phyloP scores from a whole-genome alignment of 2,797 vertebrate species.

The Telmatherina bonti region DNA sequence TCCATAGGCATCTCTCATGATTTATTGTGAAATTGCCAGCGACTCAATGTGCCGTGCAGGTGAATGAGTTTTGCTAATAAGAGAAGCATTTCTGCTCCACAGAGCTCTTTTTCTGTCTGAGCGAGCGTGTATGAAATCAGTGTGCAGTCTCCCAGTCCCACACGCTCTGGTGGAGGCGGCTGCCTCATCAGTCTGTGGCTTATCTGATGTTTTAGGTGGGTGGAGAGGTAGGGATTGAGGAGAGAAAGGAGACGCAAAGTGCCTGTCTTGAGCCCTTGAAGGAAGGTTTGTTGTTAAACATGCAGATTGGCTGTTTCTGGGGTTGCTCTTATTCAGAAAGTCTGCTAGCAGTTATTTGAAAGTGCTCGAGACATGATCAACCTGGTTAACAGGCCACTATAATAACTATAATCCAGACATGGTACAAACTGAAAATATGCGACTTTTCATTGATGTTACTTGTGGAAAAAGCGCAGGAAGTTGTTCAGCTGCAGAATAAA shows the following conservation, averaged over 20 bases:
- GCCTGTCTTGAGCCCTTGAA: slow-evolving; percentile 48
- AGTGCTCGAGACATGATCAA: neutral
- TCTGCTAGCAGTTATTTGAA: neutral
- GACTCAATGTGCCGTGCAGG: slow-evolving; percentile 84
- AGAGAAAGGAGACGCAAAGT: slow-evolving; percentile 44
- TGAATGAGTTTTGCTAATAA: slow-evolving; percentile 86
- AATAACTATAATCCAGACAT: slow-evolving; percentile 7
- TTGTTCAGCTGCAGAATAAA: slow-evolving; percentile 1
- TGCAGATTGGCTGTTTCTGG: slow-evolving; percentile 30
- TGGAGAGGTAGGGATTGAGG: slow-evolving; percentile 63
- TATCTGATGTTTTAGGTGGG: slow-evolving; percentile 77
- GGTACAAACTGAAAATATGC: neutral
- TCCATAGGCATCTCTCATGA: slow-evolving; percentile 71
- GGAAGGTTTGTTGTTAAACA: slow-evolving; percentile 57
- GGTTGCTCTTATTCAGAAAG: slow-evolving; percentile 15
- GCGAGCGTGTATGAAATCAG: slow-evolving; percentile 78
- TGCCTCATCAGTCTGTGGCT: slow-evolving; percentile 76
- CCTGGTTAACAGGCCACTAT: neutral
- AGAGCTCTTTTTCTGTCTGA: slow-evolving; percentile 82
- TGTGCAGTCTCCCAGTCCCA: slow-evolving; percentile 74
- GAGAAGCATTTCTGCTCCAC: slow-evolving; percentile 83
- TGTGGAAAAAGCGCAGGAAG: neutral
- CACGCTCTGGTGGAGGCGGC: slow-evolving; percentile 77
- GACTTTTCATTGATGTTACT: neutral
- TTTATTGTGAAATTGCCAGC: slow-evolving; percentile 83